Conservation (phyloP, 1,140 invertebrate genomes). For the Danaus plexippus region DNA sequence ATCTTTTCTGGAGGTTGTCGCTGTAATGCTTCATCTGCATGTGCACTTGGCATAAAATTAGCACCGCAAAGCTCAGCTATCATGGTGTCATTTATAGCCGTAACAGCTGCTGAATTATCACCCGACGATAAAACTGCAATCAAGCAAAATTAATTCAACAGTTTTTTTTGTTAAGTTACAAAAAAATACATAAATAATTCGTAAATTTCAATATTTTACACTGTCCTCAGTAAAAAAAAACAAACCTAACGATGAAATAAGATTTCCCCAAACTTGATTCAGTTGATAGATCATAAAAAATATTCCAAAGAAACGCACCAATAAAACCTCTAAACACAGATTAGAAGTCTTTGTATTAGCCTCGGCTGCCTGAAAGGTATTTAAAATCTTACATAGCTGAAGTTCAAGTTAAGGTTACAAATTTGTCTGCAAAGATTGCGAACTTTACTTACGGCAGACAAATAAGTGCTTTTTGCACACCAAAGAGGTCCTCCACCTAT, state of each 20-base stretch:
- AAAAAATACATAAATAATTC: no score
- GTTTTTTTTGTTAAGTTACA: no score
- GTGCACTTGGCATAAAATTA: conserved; percentile 75
- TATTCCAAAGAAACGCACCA: conserved; percentile 88
- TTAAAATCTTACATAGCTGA: no score
- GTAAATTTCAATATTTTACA: neutral
- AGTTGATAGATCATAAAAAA: conserved; percentile 96
- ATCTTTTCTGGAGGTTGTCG: conserved; percentile 78
- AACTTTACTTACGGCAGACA: no score
- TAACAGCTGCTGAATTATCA: conserved; percentile 49
- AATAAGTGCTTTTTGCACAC: no score
- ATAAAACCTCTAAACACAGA: conserved; percentile 77
- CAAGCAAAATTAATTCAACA: no score
- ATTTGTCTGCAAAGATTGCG: no score
- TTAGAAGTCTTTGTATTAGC: conserved; percentile 78
- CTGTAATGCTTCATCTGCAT: conserved; percentile 63
- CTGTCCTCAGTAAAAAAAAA: neutral
- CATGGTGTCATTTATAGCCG: conserved; percentile 44
- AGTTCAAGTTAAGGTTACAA: no score
- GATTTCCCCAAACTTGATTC: conserved; percentile 92
- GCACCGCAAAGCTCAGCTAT: conserved; percentile 77
- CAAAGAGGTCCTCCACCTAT: no score
- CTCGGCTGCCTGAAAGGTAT: conserved; percentile 72
- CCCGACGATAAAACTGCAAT: conserved; percentile 66
- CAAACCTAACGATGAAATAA: conserved; percentile 88